phyloP scores from a whole-genome alignment of 2,113 vertebrate genomes.

The Gallinago paraguaiae region DNA sequence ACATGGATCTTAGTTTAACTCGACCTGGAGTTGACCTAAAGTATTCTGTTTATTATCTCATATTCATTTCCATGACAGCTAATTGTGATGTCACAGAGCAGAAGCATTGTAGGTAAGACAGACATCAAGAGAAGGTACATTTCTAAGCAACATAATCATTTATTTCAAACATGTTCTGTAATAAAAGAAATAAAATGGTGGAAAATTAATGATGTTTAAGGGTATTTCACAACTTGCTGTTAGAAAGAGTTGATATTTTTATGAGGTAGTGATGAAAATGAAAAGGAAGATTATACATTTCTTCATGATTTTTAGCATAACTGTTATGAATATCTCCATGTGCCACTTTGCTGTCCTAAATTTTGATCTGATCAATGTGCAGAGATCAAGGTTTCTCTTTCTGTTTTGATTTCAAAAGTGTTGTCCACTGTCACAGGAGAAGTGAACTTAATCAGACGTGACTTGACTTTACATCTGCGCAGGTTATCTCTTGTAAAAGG shows the following conservation, averaged over 20 bases:
- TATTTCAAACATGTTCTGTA: background rate
- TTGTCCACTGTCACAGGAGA: slow-evolving; percentile 69
- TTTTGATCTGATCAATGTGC: slow-evolving; percentile 32
- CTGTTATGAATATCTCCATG: background rate
- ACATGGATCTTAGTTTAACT: background rate
- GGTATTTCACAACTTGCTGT: background rate
- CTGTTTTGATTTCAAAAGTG: background rate
- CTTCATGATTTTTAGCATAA: slow-evolving; percentile 10
- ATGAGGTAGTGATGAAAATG: background rate
- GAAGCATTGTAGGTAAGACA: background rate
- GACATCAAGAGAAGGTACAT: background rate
- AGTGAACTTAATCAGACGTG: slow-evolving; percentile 81
- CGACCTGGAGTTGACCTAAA: background rate
- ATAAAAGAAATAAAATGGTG: background rate
- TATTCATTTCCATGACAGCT: background rate
- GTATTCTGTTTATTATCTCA: background rate
- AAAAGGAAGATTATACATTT: background rate
- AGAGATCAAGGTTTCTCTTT: slow-evolving; percentile 19
- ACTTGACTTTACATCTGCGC: slow-evolving; percentile 81
- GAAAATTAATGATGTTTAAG: background rate
- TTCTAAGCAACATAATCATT: background rate
- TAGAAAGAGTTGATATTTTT: background rate
- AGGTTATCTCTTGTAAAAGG: slow-evolving; percentile 85
- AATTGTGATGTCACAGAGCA: background rate
- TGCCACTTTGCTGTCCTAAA: slow-evolving; percentile 7